Percentiles rank a stretch among this genome's conserved stretches.
Conservation (phyloP, 1,140 invertebrate species). For the Samia ricini region DNA sequence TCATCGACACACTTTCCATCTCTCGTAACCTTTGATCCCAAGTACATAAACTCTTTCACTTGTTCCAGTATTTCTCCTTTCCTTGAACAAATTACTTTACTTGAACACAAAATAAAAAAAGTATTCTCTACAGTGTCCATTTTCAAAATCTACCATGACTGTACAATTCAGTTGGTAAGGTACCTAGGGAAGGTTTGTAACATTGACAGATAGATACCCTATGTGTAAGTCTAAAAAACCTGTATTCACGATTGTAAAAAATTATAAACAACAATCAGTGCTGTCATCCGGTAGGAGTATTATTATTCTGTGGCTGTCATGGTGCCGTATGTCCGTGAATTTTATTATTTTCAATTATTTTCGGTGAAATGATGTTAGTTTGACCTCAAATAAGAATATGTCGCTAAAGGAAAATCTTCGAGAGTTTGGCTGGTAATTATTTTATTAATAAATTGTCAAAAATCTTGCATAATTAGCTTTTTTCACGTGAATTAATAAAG, state of each 20-base stretch:
- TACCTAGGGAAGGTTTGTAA: no score
- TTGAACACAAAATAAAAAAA: no score
- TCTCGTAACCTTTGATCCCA: no score
- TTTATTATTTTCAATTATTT: conserved; percentile 41
- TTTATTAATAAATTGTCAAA: conserved; percentile 12
- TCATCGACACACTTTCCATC: no score
- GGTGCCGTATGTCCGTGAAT: conserved; percentile 36
- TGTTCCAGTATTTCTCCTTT: no score
- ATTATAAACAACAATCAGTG: no score
- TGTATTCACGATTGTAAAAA: conserved; percentile 5
- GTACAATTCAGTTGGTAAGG: no score
- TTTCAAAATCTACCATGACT: no score
- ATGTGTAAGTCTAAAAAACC: neutral
- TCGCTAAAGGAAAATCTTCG: conserved; percentile 73
- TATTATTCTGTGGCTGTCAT: conserved; percentile 27
- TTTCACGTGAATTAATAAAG: conserved; percentile 30
- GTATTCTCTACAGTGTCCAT: no score
- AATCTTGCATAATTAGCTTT: conserved; percentile 13
- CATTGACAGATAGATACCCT: neutral
- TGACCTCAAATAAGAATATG: conserved; percentile 59
- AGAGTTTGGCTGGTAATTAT: conserved; percentile 80
- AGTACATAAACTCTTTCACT: no score
- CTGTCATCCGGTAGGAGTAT: no score
- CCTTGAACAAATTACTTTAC: no score
- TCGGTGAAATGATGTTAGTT: conserved; percentile 46